Evolutionary conservation across 2,797 vertebrate species (phyloP).

Genomic region (Danio kyathit): DNA sequence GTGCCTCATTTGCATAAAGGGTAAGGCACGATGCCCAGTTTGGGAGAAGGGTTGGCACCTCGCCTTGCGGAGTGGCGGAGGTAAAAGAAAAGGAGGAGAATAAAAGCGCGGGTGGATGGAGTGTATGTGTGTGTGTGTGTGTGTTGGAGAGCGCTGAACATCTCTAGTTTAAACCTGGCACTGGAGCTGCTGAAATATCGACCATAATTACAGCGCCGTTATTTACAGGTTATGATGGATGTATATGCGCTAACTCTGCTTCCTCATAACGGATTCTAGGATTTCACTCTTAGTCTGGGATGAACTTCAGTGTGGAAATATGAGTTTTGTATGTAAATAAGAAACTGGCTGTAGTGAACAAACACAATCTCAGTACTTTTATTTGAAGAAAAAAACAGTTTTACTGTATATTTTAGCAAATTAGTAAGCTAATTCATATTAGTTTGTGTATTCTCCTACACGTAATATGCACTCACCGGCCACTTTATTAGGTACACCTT

Average conservation of each 20-base stretch:
- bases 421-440: no score
- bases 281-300: not conserved
- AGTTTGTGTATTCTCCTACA: no score
- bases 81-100: conserved; percentile 78
- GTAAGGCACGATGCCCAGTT: conserved; percentile 81
- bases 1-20: conserved; percentile 83
- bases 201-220: conserved; percentile 25
- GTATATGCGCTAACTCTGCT: conserved; percentile 22
- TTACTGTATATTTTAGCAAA: no score
- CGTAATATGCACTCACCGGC: no score
- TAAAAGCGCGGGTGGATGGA: conserved; percentile 67
- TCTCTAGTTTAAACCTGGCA: conserved; percentile 50
- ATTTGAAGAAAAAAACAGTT: no score
- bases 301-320: not conserved
- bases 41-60: conserved; percentile 82
- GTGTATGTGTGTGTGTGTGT: conserved; percentile 32
- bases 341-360: no score
- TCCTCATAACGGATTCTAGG: conserved; percentile 4
- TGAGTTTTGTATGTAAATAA: not conserved
- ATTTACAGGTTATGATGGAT: conserved; percentile 59
- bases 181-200: conserved; percentile 40
- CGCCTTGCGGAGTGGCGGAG: conserved; percentile 79
- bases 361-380: no score
- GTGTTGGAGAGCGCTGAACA: conserved; percentile 39
- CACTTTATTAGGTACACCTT: no score